phyloP scores from a whole-genome alignment of 1,140 invertebrate species.

The Portunus trituberculatus region DNA sequence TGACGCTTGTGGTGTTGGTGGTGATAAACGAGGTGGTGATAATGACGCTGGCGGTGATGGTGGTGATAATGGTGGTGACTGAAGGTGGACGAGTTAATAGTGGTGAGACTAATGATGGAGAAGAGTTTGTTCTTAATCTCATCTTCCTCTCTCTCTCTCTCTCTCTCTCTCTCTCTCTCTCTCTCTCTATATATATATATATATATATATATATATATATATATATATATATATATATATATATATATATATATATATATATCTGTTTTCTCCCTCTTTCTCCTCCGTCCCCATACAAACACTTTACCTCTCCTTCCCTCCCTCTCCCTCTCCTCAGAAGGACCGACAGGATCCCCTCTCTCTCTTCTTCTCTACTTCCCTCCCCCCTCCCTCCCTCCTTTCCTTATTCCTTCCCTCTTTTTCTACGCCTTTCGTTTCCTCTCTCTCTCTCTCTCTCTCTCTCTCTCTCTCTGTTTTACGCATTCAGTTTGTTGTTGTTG shows the following conservation, averaged over 20 bases:
- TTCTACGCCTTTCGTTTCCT: neutral
- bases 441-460: no score
- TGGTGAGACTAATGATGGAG: neutral
- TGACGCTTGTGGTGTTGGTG: neutral
- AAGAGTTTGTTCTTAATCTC: neutral
- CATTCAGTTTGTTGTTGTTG: no score
- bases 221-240: no score
- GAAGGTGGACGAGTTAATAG: neutral
- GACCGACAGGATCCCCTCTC: neutral
- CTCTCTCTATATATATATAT: neutral
- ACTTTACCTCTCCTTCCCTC: neutral
- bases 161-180: neutral
- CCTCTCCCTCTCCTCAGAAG: neutral
- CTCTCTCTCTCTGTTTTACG: no score
- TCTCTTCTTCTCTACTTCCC: neutral
- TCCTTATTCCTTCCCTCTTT: neutral
- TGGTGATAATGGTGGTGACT: constrained; percentile 17
- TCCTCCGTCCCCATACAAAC: constrained; percentile 10
- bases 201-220: no score
- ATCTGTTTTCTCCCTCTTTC: neutral
- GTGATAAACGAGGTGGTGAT: neutral
- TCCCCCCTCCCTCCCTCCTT: neutral
- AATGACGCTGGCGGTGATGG: neutral
- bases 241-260: no score
- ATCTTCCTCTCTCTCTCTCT: neutral